Conservation (phyloP, 1,140 invertebrate genomes). For the Melitaea cinxia region DNA sequence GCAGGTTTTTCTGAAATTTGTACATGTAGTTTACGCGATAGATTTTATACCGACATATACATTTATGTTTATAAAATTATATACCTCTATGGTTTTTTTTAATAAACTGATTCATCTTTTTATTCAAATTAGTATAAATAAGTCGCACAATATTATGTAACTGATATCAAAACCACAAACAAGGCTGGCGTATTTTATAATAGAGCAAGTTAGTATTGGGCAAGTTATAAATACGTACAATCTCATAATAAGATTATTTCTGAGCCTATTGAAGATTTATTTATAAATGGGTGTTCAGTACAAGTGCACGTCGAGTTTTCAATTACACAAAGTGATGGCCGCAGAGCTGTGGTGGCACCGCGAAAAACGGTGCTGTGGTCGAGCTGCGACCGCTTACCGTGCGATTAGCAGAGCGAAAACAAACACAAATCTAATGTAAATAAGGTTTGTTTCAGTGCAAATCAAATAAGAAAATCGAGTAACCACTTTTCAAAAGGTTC, state of each 20-base stretch:
- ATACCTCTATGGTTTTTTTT: too few species aligned
- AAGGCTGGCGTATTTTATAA: too few species aligned
- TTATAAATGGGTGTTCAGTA: constrained; percentile 66
- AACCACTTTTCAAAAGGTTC: constrained; percentile 74
- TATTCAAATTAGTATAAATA: too few species aligned
- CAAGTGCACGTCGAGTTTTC: constrained; percentile 79
- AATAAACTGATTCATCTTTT: too few species aligned
- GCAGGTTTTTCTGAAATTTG: constrained; percentile 15
- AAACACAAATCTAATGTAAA: constrained; percentile 53
- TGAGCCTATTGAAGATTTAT: constrained; percentile 60
- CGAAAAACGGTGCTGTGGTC: constrained; percentile 71
- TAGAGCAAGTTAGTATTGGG: background rate
- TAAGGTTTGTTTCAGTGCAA: constrained; percentile 59
- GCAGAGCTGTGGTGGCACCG: constrained; percentile 58
- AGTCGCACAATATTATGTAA: too few species aligned
- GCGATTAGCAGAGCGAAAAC: constrained; percentile 42
- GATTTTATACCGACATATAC: background rate
- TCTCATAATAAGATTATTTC: constrained; percentile 17
- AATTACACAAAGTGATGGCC: constrained; percentile 80
- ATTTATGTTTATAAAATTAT: background rate
- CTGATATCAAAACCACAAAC: too few species aligned
- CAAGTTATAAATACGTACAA: background rate
- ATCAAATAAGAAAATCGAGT: constrained; percentile 53
- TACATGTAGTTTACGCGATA: background rate
- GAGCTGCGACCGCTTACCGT: constrained; percentile 53